A percentile compares a stretch with the other conserved stretches of the same genome.
phyloP scores from a whole-genome alignment of 1,140 invertebrate species.

The Drosophila orosa region DNA sequence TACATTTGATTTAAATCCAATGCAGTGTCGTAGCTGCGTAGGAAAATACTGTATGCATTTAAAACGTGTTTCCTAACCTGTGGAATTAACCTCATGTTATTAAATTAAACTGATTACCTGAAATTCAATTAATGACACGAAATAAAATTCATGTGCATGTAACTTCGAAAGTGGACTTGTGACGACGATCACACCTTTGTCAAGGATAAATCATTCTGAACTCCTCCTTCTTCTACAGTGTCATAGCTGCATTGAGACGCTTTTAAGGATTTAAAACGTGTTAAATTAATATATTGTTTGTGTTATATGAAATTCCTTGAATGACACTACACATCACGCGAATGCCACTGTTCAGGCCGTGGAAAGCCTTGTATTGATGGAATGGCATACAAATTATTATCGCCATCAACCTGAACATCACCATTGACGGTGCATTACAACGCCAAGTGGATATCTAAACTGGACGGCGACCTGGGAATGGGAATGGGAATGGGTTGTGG shows the following conservation, averaged over 20 bases:
- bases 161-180: no score
- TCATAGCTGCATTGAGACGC: background rate
- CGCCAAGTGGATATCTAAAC: slow-evolving; percentile 52
- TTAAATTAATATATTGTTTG: background rate
- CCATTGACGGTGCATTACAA: slow-evolving; percentile 50
- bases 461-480: slow-evolving; percentile 14
- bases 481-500: slow-evolving; percentile 10
- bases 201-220: no score
- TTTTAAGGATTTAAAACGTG: background rate
- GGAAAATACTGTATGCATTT: no score
- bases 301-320: background rate
- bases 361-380: slow-evolving; percentile 37
- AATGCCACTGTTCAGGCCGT: slow-evolving; percentile 20
- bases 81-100: no score
- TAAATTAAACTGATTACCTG: no score
- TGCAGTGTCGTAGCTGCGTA: no score
- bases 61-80: no score
- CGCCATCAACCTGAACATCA: slow-evolving; percentile 37
- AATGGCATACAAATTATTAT: slow-evolving; percentile 54
- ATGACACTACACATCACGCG: background rate
- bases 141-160: no score
- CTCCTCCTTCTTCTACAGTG: background rate
- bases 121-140: no score
- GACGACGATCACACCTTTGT: no score
- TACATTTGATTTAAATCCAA: no score